Base-by-base conservation (phyloP, 2,113 vertebrate species). In the Sylvietta virens region DNA sequence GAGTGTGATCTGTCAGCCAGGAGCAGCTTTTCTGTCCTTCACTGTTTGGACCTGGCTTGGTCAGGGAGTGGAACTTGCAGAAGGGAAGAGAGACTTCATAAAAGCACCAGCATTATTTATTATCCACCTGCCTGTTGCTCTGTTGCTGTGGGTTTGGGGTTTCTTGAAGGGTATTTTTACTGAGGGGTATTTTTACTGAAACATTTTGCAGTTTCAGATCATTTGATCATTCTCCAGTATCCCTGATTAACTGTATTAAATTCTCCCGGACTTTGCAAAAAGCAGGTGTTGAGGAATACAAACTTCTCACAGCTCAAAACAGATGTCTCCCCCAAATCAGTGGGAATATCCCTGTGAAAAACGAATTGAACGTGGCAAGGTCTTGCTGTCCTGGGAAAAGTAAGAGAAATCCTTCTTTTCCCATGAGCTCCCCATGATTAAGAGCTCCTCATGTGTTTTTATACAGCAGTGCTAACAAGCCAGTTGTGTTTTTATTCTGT, bases 401-500 rank as follows among this genome's bases (percentile, higher is more conserved):
- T 44, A 74, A 66, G 50, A 86, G 73, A 82, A 93, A 80, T 69
- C 15, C 42, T 42, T 51, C 27, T 81, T 94, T 94, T 76, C 86
- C 53, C 73, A 35, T 37, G 91, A 72, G 78, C 35, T 87, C 39
- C 45, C 47, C 28, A 30, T 90, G 92, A 79, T 87, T 92, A 84
- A 61, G 74, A 83, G 61, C 27, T 89, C 56, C 40, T 94, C 24
- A 7, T 70, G 31, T 83, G 39, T 62, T 95, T 92, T 77, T 93
- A 3, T 77, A 66, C 5, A 91, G 81, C 60, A 88, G 50, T 67
- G 66, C 72, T 96, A 93, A 96, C 90, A 83, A 96, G 88, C 19
- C 61, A 42, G 56, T 84, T 89, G 60, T 93, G 92, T 81, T 88
- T 94, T 95, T 50, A 86, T 93, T 95, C 91, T 90, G 76, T 91